A percentile compares a stretch with the other conserved stretches of the same genome.
Conservation (phyloP, 1,140 invertebrate species). For the Bombus soroeensis region DNA sequence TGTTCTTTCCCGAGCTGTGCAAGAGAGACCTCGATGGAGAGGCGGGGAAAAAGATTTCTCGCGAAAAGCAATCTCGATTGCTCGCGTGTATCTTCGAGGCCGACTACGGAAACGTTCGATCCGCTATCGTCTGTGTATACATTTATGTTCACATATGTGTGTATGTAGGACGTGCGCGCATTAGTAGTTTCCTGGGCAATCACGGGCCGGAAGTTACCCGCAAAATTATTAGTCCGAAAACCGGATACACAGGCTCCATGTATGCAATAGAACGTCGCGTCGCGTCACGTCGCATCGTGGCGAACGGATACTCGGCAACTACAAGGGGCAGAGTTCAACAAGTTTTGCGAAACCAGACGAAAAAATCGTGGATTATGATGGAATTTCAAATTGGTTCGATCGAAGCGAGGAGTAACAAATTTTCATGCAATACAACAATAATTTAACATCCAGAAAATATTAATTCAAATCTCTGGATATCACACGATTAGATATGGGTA, state of each 20-base stretch:
- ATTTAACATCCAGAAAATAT: too few species aligned
- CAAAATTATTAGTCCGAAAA: conserved; percentile 73
- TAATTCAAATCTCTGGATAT: too few species aligned
- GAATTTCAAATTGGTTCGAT: neutral
- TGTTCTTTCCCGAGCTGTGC: conserved; percentile 20
- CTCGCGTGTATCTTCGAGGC: neutral
- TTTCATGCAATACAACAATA: too few species aligned
- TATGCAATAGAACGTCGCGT: neutral
- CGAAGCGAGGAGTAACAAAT: too few species aligned
- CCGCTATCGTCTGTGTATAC: neutral
- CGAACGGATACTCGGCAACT: neutral
- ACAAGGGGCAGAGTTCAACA: neutral
- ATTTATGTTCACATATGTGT: neutral
- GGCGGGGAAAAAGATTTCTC: neutral
- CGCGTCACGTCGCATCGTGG: neutral
- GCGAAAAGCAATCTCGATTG: conserved; percentile 25
- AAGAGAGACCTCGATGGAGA: neutral
- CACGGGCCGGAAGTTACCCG: conserved; percentile 73
- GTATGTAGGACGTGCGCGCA: conserved; percentile 55
- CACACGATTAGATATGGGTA: neutral
- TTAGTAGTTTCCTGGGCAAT: conserved; percentile 73
- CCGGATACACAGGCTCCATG: conserved; percentile 66
- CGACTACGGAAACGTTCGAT: conserved; percentile 38
- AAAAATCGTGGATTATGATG: neutral
- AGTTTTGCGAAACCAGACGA: neutral